Evolutionary conservation across 53 echinoderm and acorn worm genomes (phyloP).

Genomic region (Paracentrotus lividus): DNA sequence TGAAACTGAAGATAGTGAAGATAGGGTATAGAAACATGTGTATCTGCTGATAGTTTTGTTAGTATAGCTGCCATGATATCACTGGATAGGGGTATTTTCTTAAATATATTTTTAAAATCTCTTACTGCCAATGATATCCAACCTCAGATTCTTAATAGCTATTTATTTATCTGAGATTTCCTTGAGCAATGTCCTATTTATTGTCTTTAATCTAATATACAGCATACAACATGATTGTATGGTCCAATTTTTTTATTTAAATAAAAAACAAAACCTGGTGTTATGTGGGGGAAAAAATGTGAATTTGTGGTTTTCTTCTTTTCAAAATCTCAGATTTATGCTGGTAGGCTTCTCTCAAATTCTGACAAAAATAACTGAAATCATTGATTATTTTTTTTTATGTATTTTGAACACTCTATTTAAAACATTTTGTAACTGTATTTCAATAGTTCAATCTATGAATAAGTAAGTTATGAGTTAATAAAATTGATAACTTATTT

Average conservation of each 20-base stretch:
- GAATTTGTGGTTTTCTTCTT: no score
- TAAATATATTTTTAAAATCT: background rate
- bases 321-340: no score
- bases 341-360: no score
- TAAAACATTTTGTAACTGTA: background rate
- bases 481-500: background rate
- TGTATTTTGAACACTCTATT: no score
- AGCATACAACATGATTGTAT: no score
- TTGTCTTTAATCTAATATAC: no score
- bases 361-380: no score
- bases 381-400: no score
- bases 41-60: slow-evolving; percentile 7
- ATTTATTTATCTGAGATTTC: background rate
- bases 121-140: background rate
- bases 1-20: background rate
- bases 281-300: no score
- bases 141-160: background rate
- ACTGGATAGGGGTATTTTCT: background rate
- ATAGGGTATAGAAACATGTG: background rate
- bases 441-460: background rate
- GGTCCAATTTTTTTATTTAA: no score
- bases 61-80: slow-evolving; percentile 32
- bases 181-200: background rate
- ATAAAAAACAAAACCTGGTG: no score
- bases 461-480: background rate